Evolutionary conservation across 2,113 vertebrate species (phyloP).

Genomic region (Geococcyx californianus): DNA sequence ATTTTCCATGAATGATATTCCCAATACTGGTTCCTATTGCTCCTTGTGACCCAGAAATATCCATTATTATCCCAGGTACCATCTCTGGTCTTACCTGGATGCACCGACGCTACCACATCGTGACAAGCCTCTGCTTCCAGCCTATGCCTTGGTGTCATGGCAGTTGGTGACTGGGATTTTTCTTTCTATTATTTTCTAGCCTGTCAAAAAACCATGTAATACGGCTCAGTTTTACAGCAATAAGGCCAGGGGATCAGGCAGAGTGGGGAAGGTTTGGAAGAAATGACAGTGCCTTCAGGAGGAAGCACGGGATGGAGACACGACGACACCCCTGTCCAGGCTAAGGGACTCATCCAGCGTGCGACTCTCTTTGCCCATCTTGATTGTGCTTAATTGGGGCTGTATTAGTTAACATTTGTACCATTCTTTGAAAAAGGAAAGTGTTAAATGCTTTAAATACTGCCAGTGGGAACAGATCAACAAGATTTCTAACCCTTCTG

Average conservation of each 20-base stretch:
- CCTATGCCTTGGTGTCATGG: accelerated
- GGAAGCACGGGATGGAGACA: background rate
- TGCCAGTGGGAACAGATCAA: slow-evolving; percentile 59
- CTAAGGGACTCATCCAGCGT: accelerated
- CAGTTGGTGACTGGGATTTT: background rate
- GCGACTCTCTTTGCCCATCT: slow-evolving; percentile 5
- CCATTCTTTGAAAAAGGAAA: slow-evolving; percentile 41
- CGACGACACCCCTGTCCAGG: background rate
- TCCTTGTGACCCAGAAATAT: background rate
- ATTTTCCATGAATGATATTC: background rate
- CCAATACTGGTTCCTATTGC: background rate
- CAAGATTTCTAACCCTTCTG: slow-evolving; percentile 54
- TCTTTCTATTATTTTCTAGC: background rate
- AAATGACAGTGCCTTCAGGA: background rate
- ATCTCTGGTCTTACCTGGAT: background rate
- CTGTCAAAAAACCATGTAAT: background rate
- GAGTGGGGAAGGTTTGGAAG: background rate
- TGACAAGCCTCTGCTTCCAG: background rate
- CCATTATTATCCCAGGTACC: background rate
- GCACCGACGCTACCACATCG: background rate
- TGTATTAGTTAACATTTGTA: slow-evolving; percentile 41
- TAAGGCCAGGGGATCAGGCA: background rate
- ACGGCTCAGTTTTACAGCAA: background rate
- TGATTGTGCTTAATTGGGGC: background rate
- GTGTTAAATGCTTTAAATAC: slow-evolving; percentile 44